Base-by-base conservation (phyloP, 2,113 vertebrate genomes). In the Polypterus bichir region DNA sequence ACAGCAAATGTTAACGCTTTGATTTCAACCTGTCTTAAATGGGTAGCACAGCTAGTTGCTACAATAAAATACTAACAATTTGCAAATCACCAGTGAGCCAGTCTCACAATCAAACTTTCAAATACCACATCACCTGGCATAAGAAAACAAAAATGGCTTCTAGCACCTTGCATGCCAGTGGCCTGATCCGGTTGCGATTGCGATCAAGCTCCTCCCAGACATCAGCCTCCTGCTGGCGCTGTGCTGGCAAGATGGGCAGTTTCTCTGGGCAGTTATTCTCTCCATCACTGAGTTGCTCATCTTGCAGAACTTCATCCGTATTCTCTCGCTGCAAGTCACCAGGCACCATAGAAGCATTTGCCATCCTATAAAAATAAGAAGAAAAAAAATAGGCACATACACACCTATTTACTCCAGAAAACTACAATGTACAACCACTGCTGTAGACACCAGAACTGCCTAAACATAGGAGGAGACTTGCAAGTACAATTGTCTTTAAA, bases 191-290 rank as follows among this genome's bases (percentile, higher is more conserved):
- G 71, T 97, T 98, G 8, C 91, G 88, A 73, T 97, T 97, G 54
- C 87, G 88, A 77, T 98, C 94, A 80, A 96, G 86, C 78, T 97
- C 93, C 79, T 97, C 93, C 96, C 96, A 98, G 62, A 95, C 92
- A 44, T 97, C 93, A 54, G 89, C 84, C 80, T 95, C 96, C 72
- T 92, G 94, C 71, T 82, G 79, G 71, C 84, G 87, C 63, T 88
- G 87, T 45, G 83, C 79, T 3, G 89, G 88, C 59, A 91, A 91
- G 44, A 86, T 90, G 3, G 82, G 83, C 49, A 89, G 66, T 47
- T 91, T 95, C 2, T 89, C 93, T 56, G 80, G 89, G 8, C 89
- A 80, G 63, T 90, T 91, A 76, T 97, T 97, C 66, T 98, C 94
- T 48, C 85, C 94, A 67, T 99, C 96, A 64, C 93, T 99, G 64